A percentile compares a stretch with the other conserved stretches of the same genome.
Evolutionary conservation across 30 jellyfish, hydroid and myxozoan species (phyloP).

Genomic region (Aurelia aurita complex sp. Pacific): DNA sequence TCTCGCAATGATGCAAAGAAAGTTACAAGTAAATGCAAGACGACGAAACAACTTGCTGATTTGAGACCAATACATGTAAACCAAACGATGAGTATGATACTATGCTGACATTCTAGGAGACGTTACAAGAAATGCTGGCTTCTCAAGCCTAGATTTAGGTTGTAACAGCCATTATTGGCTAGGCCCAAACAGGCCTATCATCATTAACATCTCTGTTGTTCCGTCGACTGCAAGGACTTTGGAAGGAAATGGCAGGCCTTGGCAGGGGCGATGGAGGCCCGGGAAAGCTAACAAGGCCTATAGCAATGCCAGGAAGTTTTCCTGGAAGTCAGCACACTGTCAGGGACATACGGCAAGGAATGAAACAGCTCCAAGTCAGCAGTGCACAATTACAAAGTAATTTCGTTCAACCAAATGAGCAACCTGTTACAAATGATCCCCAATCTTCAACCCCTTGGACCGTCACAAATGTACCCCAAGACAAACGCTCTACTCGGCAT

Average conservation of each 20-base stretch:
- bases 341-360: conserved; percentile 57
- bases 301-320: conserved; percentile 16
- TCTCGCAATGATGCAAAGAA: neutral
- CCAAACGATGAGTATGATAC: neutral
- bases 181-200: neutral
- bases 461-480: conserved; percentile 40
- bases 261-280: conserved; percentile 50
- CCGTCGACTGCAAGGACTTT: neutral
- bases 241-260: conserved; percentile 41
- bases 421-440: neutral
- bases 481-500: conserved; percentile 54
- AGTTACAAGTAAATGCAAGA: neutral
- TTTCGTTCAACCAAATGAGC: neutral
- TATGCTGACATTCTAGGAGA: neutral
- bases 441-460: conserved; percentile 53
- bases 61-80: neutral
- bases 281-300: conserved; percentile 56
- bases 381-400: neutral
- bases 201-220: no score
- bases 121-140: neutral
- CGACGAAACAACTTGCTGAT: neutral
- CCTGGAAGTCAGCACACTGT: conserved; percentile 27
- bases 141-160: neutral
- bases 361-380: conserved; percentile 68
- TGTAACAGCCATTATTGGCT: neutral